Evolutionary conservation across 2,797 vertebrate genomes (phyloP), one percentile per base, ranked within the genome.

Genomic region (Sebastiscus tertius): DNA sequence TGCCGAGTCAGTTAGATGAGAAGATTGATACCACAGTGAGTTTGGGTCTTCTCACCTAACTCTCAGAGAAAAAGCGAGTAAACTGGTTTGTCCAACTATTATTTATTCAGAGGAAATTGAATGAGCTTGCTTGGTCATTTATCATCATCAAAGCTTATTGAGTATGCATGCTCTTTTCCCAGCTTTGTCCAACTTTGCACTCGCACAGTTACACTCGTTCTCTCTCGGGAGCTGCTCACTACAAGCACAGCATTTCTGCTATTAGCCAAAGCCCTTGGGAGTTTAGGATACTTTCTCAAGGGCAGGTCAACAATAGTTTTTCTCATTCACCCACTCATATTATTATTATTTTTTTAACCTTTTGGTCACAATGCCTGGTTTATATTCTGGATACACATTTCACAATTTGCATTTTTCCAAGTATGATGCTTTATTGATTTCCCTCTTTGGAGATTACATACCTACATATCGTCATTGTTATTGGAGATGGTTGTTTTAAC

Each of bases 91-190:
- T 62, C 18, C 27, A 16, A 29, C 39, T 67, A 71, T 31, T 27
- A 65, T 80, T 60, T 54, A 72, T 68, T 74, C 2, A 66, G 26
- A 10, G 24, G 9, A 75, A 61, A 73, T 16, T 56, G 14, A 78
- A 72, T 33, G 52, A 67, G 46, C 56, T 58, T 46, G 3, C 18
- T 31, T 18, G 46, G 72, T 73, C 42, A 7, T 87, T 83, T 36
- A 54, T 83, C 71, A 65, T 39, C 22, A 75, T 79, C 24, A 27
- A 60, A n/a, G 56, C 29, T 69, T 61, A 64, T 52, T 82, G 72
- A 66, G 36, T 56, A n/a, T 75, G 64, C 54, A 24, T 31, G 34
- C 22, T 27, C 73, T 83, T 69, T 64, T 70, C 65, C 67, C 42
- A 49, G 26, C 42, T 79, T 31, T 27, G 4, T 61, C 58, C 33